Base-by-base conservation (phyloP, 2,888 invertebrate species). In the Oxystoma pomonae region DNA sequence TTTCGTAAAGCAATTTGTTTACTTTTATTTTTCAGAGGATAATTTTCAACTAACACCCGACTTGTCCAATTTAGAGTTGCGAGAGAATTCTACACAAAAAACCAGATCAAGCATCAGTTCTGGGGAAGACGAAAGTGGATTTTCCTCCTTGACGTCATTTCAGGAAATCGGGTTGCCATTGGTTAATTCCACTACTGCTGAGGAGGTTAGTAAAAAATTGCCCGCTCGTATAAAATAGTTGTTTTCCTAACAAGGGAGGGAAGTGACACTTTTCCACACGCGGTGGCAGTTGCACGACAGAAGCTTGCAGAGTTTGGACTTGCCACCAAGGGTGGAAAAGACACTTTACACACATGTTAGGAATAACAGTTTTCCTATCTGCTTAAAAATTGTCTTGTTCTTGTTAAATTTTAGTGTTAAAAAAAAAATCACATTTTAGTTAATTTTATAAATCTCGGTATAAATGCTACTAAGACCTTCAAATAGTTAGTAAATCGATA, bases 71-170 rank as follows among this genome's bases (percentile, higher is more conserved):
- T 12, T 35, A 12, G 35, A 35, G 35, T 3, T 7, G 35, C 35
- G 35, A 35, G 35, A 35, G 12, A 35, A 35, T 7, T 35, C 35
- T 12, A 35, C 3, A 12, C 35, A 35, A 35, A 35, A 35, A 2
- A 20, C 60, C 1, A 70, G 58, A 60, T 72, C 72, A 5, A 79
- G 77, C 65, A 73, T 79, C 16, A 78, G 78, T 68, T 80, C 80
- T 0, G 81, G 82, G 9, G 92, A 92, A 76, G 91, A 92, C 72
- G 92, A 92, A 78, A 92, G 92, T 75, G 92, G 92, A 21, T 92
- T 92, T 79, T 91, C 91, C 16, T 92, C 92, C 7, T 90, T 92
- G 84, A 91, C 87, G 77, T 92, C 92, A 5, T 92, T 91, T 76
- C 91, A 92, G 80, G 92, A 92, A 75, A 86, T 91, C 57, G 91